Evolutionary conservation across 2,797 vertebrate genomes (phyloP), one percentile per base, ranked within the genome.

Genomic region (Columba guinea): DNA sequence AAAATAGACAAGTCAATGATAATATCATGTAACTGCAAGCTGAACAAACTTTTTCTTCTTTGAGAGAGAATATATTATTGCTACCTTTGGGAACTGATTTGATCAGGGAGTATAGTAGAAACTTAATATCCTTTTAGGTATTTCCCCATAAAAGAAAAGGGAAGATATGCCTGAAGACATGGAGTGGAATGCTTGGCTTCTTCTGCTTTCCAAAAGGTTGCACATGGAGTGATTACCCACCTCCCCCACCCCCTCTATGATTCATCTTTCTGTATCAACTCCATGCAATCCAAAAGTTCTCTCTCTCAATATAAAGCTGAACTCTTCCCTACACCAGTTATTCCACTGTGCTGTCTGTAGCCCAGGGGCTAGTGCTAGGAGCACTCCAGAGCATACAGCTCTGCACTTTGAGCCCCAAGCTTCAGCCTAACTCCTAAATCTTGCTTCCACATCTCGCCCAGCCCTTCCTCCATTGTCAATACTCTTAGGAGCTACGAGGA

Each of bases 181-280:
- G 21, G 48, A 69, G 24, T 71, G 37, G 14, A 60, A 84, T 69
- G 13, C 27, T 71, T 87, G 13, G 11, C 15, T 89, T 58, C 37
- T 84, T 87, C 41, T 20, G 22, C 2, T 3, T 86, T 49, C 46
- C 30, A 32, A 9, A 84, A 80, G 21, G 26, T 18, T 39, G 30
- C n/a, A 28, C 4, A 15, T 70, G 34, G 20, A 68, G 30, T 70
- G 13, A 17, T 75, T 65, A 15, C 34, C 41, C 17, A 44, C 41
- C 41, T 44, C 13, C 1, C 2, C 14, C 5, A 18, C 5, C 7
- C 14, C 2, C 9, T 12, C 20, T 7, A 4, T 32, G 13, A 46
- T 18, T 83, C 24, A 39, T 39, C 6, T 84, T 69, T 18, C 32
- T 23, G 1, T 51, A 51, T 74, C 12, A 63, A 18, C 32, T 71